Percentiles rank a stretch among this genome's conserved stretches.
Evolutionary conservation across 2,888 invertebrate genomes (phyloP).

Genomic region (Dasypogon diadema): DNA sequence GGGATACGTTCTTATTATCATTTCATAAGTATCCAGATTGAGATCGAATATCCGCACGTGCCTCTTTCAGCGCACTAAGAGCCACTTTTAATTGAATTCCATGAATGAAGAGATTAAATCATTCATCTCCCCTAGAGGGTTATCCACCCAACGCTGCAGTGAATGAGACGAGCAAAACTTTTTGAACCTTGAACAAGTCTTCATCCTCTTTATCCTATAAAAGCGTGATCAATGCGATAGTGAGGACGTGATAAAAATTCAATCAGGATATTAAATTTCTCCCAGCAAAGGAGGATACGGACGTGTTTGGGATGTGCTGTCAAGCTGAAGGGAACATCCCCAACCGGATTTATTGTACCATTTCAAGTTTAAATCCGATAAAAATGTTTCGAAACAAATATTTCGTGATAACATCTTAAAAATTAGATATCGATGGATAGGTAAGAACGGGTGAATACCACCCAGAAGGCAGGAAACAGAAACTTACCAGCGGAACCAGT

Average conservation of each 20-base stretch:
- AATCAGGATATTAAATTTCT: slow-evolving; percentile 51
- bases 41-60: slow-evolving; percentile 42
- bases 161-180: not conserved
- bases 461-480: slow-evolving; percentile 49
- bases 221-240: slow-evolving; percentile 20
- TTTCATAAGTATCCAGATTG: slow-evolving; percentile 20
- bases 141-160: not conserved
- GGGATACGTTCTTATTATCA: slow-evolving; percentile 17
- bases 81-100: slow-evolving; percentile 45
- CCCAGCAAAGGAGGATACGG: not conserved
- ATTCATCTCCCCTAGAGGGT: slow-evolving; percentile 14
- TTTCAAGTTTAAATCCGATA: slow-evolving; percentile 39
- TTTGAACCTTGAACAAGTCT: slow-evolving; percentile 13
- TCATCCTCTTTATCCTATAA: not conserved
- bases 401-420: slow-evolving; percentile 51
- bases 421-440: not conserved
- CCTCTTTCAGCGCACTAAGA: slow-evolving; percentile 23
- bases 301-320: slow-evolving; percentile 17
- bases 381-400: slow-evolving; percentile 56
- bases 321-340: not conserved
- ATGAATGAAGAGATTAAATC: slow-evolving; percentile 33
- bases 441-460: not conserved
- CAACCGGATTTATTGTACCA: not conserved
- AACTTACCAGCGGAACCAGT: slow-evolving; percentile 58
- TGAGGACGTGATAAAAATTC: slow-evolving; percentile 53